A percentile compares a stretch with the other conserved stretches of the same genome.
phyloP scores from a whole-genome alignment of 2,797 vertebrate species.

The Thripadectes ignobilis region DNA sequence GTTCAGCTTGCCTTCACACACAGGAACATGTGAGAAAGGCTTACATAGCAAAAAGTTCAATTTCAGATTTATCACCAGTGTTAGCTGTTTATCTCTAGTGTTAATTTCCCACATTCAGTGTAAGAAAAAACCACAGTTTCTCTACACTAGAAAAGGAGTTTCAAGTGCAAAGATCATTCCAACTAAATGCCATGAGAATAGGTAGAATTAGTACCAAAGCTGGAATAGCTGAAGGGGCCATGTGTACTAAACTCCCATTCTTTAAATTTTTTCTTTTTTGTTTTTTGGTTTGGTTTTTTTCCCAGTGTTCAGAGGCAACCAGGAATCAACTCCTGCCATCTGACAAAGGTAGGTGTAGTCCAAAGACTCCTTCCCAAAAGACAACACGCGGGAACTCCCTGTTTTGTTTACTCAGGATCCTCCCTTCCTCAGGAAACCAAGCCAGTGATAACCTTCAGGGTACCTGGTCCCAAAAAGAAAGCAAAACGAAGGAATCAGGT shows the following conservation, averaged over 20 bases:
- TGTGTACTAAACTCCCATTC: rapidly evolving
- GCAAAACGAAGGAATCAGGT: background rate
- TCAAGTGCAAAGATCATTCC: background rate
- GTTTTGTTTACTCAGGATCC: background rate
- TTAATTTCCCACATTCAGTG: background rate
- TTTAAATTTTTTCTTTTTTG: background rate
- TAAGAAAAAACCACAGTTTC: background rate
- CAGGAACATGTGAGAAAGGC: background rate
- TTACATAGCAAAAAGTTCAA: background rate
- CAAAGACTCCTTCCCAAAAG: background rate
- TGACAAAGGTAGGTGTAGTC: background rate
- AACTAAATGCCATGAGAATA: background rate
- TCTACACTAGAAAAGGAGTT: background rate
- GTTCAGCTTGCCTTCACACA: background rate
- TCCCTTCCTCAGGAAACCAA: background rate
- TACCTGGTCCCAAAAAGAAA: background rate
- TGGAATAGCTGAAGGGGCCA: background rate
- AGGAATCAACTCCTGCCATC: background rate
- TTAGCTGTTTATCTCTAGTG: background rate
- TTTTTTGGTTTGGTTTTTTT: no score
- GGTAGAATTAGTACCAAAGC: background rate
- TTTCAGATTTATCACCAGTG: background rate
- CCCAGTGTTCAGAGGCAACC: background rate
- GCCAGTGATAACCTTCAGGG: background rate
- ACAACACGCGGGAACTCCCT: background rate